Conservation (phyloP, 2,888 invertebrate species). For the Suillia variegata region DNA sequence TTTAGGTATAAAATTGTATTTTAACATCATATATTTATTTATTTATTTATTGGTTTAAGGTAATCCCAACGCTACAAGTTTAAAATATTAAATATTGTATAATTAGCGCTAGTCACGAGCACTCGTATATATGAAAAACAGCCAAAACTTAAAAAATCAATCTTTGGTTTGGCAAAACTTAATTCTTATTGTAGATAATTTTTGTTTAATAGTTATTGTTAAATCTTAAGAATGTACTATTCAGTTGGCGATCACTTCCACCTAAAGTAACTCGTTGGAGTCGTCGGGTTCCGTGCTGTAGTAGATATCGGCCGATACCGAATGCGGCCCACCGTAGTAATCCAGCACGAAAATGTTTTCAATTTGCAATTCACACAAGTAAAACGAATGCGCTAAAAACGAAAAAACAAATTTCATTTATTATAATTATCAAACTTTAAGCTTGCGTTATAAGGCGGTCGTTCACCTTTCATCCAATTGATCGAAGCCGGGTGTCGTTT, state of each 20-base stretch:
- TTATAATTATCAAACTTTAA: too few species aligned
- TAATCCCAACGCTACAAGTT: too few species aligned
- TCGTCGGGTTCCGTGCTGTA: constrained; percentile 32
- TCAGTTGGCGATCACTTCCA: not conserved
- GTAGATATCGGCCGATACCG: constrained; percentile 43
- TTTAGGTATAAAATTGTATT: too few species aligned
- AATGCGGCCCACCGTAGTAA: constrained; percentile 77
- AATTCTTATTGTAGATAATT: not conserved
- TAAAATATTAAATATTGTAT: too few species aligned
- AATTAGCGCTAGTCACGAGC: too few species aligned
- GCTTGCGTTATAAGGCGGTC: too few species aligned
- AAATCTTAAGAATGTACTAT: not conserved
- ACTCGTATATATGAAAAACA: too few species aligned
- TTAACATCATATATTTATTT: too few species aligned
- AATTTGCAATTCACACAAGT: constrained; percentile 77
- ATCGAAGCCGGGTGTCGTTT: constrained; percentile 56
- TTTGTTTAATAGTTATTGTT: not conserved
- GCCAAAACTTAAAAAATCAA: too few species aligned
- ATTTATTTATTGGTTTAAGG: too few species aligned
- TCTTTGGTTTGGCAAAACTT: too few species aligned
- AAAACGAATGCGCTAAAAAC: constrained; percentile 81
- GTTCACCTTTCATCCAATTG: constrained; percentile 50
- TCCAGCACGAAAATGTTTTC: constrained; percentile 77
- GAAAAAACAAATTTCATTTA: not conserved
- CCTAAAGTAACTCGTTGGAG: not conserved